Conservation (phyloP, 2,888 invertebrate genomes). For the Cryptus armator region DNA sequence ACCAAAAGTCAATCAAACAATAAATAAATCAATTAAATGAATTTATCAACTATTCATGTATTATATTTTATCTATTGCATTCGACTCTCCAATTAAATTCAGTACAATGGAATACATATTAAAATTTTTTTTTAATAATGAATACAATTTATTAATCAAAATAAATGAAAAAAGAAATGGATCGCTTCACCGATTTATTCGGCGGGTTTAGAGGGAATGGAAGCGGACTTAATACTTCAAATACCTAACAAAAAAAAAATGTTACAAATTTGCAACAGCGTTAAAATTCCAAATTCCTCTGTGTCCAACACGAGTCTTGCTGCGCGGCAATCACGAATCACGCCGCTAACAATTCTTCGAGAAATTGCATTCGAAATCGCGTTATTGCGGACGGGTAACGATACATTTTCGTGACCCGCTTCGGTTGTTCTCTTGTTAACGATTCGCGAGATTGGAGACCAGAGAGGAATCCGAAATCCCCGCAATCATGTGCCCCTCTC, state of each 20-base stretch:
- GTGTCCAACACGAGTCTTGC: not conserved
- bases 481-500: constrained; percentile 23
- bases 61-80: too few relatives aligned
- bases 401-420: constrained; percentile 4
- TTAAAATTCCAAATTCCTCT: not conserved
- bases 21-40: too few relatives aligned
- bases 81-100: too few relatives aligned
- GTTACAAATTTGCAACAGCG: not conserved
- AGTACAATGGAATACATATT: too few relatives aligned
- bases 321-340: not conserved
- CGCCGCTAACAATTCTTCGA: not conserved
- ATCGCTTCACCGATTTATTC: too few relatives aligned
- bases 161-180: too few relatives aligned
- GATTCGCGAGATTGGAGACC: constrained; percentile 8
- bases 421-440: constrained; percentile 8
- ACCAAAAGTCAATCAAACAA: too few relatives aligned
- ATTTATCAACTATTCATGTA: too few relatives aligned
- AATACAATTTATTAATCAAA: too few relatives aligned
- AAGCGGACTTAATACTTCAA: too few relatives aligned
- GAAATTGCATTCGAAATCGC: not conserved
- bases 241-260: not conserved
- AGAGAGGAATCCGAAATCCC: not conserved
- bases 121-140: too few relatives aligned
- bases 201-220: too few relatives aligned
- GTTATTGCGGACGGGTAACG: not conserved